Conservation (phyloP, 1,140 invertebrate species). For the Atta colombica region DNA sequence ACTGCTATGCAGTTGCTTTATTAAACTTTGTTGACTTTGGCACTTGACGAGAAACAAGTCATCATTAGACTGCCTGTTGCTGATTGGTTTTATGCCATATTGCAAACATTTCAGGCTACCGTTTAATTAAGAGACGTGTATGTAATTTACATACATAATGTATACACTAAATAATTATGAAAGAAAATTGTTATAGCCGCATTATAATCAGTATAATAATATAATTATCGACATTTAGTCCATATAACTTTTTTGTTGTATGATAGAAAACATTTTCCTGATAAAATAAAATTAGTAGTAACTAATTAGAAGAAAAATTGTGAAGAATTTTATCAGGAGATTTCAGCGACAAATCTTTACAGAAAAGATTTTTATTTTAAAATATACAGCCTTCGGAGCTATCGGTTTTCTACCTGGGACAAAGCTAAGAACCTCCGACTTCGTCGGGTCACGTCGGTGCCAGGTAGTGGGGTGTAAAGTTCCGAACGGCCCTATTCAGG, state of each 20-base stretch:
- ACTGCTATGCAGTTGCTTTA: constrained; percentile 33
- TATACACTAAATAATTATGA: background rate
- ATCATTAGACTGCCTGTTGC: constrained; percentile 36
- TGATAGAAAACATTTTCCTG: background rate
- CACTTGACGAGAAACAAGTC: constrained; percentile 43
- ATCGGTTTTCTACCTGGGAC: constrained; percentile 56
- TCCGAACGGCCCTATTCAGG: constrained; percentile 63
- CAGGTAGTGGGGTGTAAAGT: constrained; percentile 19
- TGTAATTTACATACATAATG: too few species aligned
- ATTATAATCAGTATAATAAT: background rate
- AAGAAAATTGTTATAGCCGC: background rate
- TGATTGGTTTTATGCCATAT: constrained; percentile 44
- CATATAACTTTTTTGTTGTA: background rate
- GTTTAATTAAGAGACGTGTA: background rate
- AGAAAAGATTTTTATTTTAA: constrained; percentile 20
- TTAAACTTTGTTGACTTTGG: constrained; percentile 65
- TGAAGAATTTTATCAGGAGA: background rate
- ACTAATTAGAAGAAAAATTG: background rate
- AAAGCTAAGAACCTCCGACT: constrained; percentile 29
- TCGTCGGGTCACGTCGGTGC: background rate
- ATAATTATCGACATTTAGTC: background rate
- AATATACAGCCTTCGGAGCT: background rate
- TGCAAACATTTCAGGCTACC: background rate
- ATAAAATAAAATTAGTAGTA: background rate
- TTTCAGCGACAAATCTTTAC: background rate